Evolutionary conservation across 2,113 vertebrate species (phyloP), one percentile per base, ranked within the genome.

Genomic region (Athene cunicularia): DNA sequence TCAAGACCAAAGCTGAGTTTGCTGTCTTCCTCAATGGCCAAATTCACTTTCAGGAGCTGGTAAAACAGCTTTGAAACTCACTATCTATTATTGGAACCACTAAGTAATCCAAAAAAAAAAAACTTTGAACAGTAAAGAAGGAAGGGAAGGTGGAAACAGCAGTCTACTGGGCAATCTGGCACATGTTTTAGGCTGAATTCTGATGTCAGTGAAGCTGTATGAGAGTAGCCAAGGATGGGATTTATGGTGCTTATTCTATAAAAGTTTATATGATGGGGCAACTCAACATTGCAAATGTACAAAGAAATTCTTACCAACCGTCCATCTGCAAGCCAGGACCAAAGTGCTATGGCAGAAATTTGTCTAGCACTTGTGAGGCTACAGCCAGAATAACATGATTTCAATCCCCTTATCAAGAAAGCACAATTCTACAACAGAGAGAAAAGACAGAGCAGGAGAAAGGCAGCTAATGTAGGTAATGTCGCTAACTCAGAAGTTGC

Each of bases 201-300:
- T 66, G 62, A 58, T 3, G 1, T 35, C 39, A n/a, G 58, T 59
- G 58, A 37, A 22, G 58, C 14, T 18, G 43, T 14, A 4, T 11
- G 12, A 59, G 37, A 71, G 43, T 7, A 80, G 43, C 21, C 26
- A 47, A 64, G 39, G 62, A 47, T 47, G 43, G 21, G 23, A 68
- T 14, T 26, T 33, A 11, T 7, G 14, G n/a, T 33, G n/a, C 30
- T 66, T 41, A 27, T 5, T 37, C 43, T 52, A 5, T 6, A 27
- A 3, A 43, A 43, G 12, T 64, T 68, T 43, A 20, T 13, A 56
- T 2, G 2, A 0, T 11, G 35, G 26, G 5, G 50, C 22, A 80
- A 68, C 9, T 23, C 21, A 33, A 6, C 3, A 0, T 3, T 6
- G 11, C 28, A 76, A 68, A 47, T 3, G 8, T 32, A 39, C 43